These are phyloP conservation scores for Drepanosiphum platanoidis DNA, from an alignment of 2,888 invertebrate genomes.

Conservation along the genomic window DNA sequence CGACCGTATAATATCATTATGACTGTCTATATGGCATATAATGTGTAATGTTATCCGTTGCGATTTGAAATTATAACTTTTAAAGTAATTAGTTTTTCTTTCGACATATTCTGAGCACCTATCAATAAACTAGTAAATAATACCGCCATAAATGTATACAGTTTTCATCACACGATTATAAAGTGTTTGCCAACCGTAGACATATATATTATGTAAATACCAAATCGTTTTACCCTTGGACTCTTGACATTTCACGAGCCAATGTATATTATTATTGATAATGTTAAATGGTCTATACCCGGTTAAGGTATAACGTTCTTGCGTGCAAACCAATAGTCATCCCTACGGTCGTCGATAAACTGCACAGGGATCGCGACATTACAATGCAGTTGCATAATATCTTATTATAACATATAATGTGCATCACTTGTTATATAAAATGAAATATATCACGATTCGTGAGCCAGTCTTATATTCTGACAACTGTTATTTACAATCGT, in stretches of 20 bases:
- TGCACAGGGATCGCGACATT: not conserved
- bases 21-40: too few relatives aligned
- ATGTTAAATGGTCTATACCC: not conserved
- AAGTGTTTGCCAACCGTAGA: not conserved
- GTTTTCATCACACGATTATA: not conserved
- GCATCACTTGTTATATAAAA: too few relatives aligned
- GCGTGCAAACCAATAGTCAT: not conserved
- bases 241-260: conserved; percentile 4
- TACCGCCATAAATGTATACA: too few relatives aligned
- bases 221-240: conserved; percentile 1
- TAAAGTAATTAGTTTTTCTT: too few relatives aligned
- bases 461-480: not conserved
- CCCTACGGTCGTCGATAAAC: not conserved
- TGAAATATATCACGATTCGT: too few relatives aligned
- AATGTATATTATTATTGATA: not conserved
- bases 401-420: not conserved
- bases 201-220: not conserved
- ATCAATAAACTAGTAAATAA: too few relatives aligned
- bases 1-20: too few relatives aligned
- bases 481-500: not conserved
- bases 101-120: too few relatives aligned
- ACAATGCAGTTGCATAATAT: not conserved
- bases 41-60: too few relatives aligned
- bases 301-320: conserved; percentile 7
- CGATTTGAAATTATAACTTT: too few relatives aligned